Conservation (phyloP, 2,888 invertebrate genomes). For the Rhopalosiphum nymphaeae region DNA sequence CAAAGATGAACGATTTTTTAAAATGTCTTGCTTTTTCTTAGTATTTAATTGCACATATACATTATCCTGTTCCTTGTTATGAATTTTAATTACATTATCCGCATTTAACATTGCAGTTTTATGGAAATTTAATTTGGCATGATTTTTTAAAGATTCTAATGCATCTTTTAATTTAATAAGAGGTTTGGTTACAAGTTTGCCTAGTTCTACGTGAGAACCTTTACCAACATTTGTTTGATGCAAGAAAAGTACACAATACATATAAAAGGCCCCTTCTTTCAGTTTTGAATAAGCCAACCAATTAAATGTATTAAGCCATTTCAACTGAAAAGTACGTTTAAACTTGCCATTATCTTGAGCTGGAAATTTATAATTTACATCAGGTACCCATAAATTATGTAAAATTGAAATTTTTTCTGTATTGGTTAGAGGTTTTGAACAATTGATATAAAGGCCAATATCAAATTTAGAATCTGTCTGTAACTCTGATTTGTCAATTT, state of each 20-base stretch:
- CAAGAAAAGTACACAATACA: conserved; percentile 26
- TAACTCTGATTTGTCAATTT: too few relatives aligned
- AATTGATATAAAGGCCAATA: not conserved
- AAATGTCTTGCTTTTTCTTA: too few relatives aligned
- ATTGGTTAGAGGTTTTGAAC: not conserved
- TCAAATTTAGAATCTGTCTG: too few relatives aligned
- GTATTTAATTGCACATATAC: too few relatives aligned
- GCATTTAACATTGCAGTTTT: too few relatives aligned
- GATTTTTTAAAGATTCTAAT: conserved; percentile 6
- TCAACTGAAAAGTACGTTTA: conserved; percentile 34
- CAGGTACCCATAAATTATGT: not conserved
- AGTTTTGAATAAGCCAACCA: conserved; percentile 34
- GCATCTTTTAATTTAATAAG: conserved; percentile 31
- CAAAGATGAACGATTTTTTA: too few relatives aligned
- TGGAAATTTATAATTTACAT: conserved; percentile 6
- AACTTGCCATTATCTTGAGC: not conserved
- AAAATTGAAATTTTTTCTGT: not conserved
- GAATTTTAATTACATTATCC: too few relatives aligned
- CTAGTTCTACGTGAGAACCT: conserved; percentile 13
- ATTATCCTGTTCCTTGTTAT: too few relatives aligned
- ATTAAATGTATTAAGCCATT: conserved; percentile 35
- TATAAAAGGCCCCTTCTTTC: conserved; percentile 36
- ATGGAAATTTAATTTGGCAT: too few relatives aligned
- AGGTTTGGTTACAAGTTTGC: conserved; percentile 30
- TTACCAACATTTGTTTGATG: not conserved